Evolutionary conservation across 2,888 invertebrate species (phyloP), one percentile per base, ranked within the genome.

Genomic region (Idaea biselata): DNA sequence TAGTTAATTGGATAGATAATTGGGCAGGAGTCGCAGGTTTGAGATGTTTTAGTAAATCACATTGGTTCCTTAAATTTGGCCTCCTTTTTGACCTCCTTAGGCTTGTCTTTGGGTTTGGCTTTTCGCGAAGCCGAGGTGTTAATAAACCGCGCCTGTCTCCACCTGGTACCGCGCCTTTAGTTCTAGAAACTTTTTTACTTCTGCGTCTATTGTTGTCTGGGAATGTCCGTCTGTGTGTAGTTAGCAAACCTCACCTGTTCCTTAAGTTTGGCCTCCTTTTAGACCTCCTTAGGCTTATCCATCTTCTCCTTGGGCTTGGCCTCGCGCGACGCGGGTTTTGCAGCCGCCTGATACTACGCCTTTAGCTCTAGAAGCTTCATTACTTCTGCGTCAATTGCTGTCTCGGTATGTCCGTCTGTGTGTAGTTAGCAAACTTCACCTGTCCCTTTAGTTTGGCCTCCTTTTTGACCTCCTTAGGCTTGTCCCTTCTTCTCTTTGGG

Each of bases 121-220:
- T 83, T 84, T 1, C 80, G 74, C 7, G 84, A 79, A 32, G 77
- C 84, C 80, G 3, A 77, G 83, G 72, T 86, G n/a, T n/a, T n/a
- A n/a, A n/a, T n/a, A 93, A 16, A 93, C 89, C 0, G 86, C 75
- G 0, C 95, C 95, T 0, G 95, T 94, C 68, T 89, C 86, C 14
- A 86, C 76, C 75, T 95, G 95, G 80, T 94, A 96, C 61, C 94
- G 88, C 0, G 89, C 84, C 77, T 96, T 96, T 25, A 96, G 78
- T 18, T 91, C 89, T 61, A 95, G 84, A 32, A 96, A 87, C 67
- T 83, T 84, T 78, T 94, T 93, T 0, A 94, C 94, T 70, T 93
- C 95, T 4, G 88, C 88, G 68, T 95, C 95, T 32, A 95, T 80
- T 5, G 80, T 65, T 4, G 83, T 83, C 91, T 91, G 66, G 1